These are phyloP conservation scores for Hypsopygia costalis DNA, from an alignment of 2,888 invertebrate species.

Conservation along the genomic window DNA sequence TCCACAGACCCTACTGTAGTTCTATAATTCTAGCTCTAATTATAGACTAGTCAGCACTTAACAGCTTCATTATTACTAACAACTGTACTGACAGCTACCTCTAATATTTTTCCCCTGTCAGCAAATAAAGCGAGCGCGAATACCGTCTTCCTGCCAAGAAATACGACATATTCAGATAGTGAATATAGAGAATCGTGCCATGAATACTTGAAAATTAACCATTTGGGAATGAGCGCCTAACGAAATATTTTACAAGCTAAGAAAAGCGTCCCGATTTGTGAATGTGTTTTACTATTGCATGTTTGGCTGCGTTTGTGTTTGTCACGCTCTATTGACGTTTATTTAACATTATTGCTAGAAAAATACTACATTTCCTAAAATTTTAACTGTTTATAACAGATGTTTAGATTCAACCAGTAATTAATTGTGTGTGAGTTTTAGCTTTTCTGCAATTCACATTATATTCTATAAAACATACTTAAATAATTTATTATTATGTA, in stretches of 20 bases:
- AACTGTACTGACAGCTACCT: conserved; percentile 25
- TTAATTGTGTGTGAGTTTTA: background rate
- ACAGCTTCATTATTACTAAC: conserved; percentile 37
- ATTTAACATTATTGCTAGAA: conserved; percentile 6
- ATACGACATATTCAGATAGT: conserved; percentile 43
- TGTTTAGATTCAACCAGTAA: no score
- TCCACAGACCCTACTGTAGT: background rate
- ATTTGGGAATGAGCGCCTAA: conserved; percentile 70
- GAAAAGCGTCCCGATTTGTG: conserved; percentile 54
- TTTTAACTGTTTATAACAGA: no score
- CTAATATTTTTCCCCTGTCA: conserved; percentile 29
- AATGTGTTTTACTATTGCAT: conserved; percentile 68
- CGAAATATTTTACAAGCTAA: conserved; percentile 58
- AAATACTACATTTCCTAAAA: background rate
- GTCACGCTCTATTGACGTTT: conserved; percentile 39
- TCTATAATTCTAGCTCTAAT: background rate
- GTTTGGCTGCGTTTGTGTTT: conserved; percentile 68
- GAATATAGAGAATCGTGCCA: conserved; percentile 44
- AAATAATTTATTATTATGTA: background rate
- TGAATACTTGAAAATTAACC: conserved; percentile 59
- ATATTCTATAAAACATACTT: background rate
- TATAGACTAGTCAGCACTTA: conserved; percentile 15
- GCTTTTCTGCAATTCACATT: background rate
- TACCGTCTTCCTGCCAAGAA: conserved; percentile 57
- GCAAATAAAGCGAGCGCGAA: no score